Base-by-base conservation (phyloP, 1,140 invertebrate species). In the Helicoverpa zea region DNA sequence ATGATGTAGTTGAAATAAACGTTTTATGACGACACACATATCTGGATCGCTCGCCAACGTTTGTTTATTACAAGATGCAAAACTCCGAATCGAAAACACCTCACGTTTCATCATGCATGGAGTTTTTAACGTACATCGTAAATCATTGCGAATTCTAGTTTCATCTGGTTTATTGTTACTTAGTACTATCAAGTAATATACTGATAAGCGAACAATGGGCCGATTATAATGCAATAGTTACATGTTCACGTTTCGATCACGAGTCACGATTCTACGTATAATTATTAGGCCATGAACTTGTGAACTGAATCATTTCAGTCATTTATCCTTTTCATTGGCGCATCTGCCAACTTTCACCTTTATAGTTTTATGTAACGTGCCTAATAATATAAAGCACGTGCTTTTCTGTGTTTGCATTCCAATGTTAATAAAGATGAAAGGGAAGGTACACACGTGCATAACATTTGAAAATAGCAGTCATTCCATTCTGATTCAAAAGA, bases 231-330 rank as follows among this genome's bases (percentile, higher is more conserved):
- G 49, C 59, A 54, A 51, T 35, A 58, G 16, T 29, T 30, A 49
- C 29, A 43, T 29, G 12, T 79, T 61, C 82, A 86, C 82, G 84
- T 72, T 52, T 68, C 10, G 75, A 82, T 86, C 84, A 86, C 84
- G 83, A 70, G 81, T 86, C 84, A 86, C 84, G 83, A 70, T 51
- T 80, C 54, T 1, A n/a, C 14, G 16, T 13, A 54, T 35, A 35
- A 35, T 43, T 43, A 16, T 13, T 4, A 72, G 16, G 29, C 86
- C 83, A 83, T 86, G 86, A 87, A 83, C 84, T 84, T 84, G 83
- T 79, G 59, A 81, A 78, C 54, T 81, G 84, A 84, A 52, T 86
- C 81, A 86, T 64, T 30, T 23, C 12, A 58, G 35, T 47, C 23
- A 81, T 83, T 84, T 81, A 79, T 84, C 23, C 61, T 81, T 72